Percentiles rank a stretch among this genome's conserved stretches.
Conservation (phyloP, 2,888 invertebrate genomes). For the Sesia bembeciformis region DNA sequence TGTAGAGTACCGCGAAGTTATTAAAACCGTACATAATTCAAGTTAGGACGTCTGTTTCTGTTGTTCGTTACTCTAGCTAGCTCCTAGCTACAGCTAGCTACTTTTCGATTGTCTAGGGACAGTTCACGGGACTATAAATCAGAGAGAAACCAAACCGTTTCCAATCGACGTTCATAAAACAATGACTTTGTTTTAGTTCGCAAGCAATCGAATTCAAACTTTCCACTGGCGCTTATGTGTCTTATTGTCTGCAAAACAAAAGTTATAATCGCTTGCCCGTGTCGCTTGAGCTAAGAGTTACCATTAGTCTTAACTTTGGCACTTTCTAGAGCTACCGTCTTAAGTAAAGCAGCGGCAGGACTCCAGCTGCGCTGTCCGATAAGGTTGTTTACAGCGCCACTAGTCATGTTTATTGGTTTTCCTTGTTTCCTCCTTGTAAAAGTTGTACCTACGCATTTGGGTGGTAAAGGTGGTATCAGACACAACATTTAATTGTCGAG, state of each 20-base stretch:
- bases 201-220: no score
- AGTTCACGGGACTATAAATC: no score
- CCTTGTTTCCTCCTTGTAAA: neutral
- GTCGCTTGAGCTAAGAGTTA: neutral
- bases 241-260: no score
- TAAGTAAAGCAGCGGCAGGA: neutral
- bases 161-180: neutral
- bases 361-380: slow-evolving; percentile 6
- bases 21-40: no score
- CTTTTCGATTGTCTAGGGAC: no score
- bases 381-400: slow-evolving; percentile 14
- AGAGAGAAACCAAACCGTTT: neutral
- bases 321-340: neutral
- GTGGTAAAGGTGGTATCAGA: neutral
- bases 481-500: neutral
- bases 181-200: neutral
- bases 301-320: neutral
- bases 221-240: no score
- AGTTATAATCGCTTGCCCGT: no score
- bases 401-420: neutral
- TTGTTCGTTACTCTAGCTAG: no score
- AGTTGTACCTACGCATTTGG: neutral
- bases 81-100: no score
- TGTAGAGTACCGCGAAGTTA: no score
- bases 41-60: no score